Base-by-base conservation (phyloP, 2,888 invertebrate genomes). In the Nemapogon koenigi region DNA sequence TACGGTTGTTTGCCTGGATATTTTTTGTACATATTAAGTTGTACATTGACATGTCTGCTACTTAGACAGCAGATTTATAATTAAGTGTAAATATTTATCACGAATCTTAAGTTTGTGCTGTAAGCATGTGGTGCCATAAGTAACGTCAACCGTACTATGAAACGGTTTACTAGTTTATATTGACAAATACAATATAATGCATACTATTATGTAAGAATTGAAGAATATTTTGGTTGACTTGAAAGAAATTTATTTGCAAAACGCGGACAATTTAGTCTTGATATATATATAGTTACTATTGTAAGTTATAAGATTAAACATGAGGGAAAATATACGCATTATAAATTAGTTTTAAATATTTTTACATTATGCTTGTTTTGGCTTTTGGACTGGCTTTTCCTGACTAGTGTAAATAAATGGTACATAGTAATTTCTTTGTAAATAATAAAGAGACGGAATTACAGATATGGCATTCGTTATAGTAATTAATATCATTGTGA, bases 241-340 rank as follows among this genome's bases (percentile, higher is more conserved):
- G n/a, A n/a, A n/a, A n/a, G n/a, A n/a, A n/a, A n/a, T n/a, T n/a
- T n/a, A n/a, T n/a, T n/a, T n/a, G n/a, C n/a, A n/a, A n/a, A n/a
- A n/a, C n/a, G n/a, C n/a, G n/a, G n/a, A n/a, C n/a, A n/a, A n/a
- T n/a, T n/a, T n/a, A n/a, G n/a, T n/a, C n/a, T n/a, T n/a, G n/a
- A n/a, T n/a, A n/a, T n/a, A n/a, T n/a, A n/a, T 58, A 57, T 62
- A 64, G 58, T 56, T 60, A 67, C n/a, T n/a, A n/a, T n/a, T n/a
- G n/a, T n/a, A n/a, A n/a, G n/a, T n/a, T n/a, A n/a, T n/a, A n/a
- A n/a, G n/a, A n/a, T n/a, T n/a, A n/a, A n/a, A n/a, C n/a, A 62
- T 71, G 73, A 75, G 76, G 76, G 76, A 76, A 78, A 76, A 66
- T 64, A 78, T 78, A 71, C 78, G 78, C 78, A 67, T 76, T 78